A percentile compares a stretch with the other conserved stretches of the same genome.
phyloP scores from a whole-genome alignment of 2,113 vertebrate species.

The Oryzias curvinotus region DNA sequence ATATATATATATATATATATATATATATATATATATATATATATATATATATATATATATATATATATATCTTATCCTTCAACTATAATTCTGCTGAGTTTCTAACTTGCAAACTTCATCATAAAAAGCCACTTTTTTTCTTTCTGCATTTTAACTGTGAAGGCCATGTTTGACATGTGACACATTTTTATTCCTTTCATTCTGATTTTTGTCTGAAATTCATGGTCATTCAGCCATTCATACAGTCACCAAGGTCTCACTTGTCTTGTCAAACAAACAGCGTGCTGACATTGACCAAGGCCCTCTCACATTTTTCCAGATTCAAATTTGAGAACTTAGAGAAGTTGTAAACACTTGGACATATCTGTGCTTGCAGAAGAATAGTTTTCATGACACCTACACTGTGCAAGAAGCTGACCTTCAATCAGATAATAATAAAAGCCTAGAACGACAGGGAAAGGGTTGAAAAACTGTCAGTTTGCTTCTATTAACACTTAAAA shows the following conservation, averaged over 20 bases:
- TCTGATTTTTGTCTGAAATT: neutral
- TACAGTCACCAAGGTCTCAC: constrained; percentile 26
- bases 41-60: no score
- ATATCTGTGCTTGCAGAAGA: constrained; percentile 39
- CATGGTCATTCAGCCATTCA: constrained; percentile 22
- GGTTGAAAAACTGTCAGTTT: constrained; percentile 3
- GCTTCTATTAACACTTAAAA: no score
- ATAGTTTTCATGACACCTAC: constrained; percentile 3
- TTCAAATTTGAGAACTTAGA: constrained; percentile 20
- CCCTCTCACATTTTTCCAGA: constrained; percentile 2
- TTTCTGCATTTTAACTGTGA: neutral
- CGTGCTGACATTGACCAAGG: constrained; percentile 34
- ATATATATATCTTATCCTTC: no score
- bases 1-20: no score
- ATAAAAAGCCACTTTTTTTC: neutral
- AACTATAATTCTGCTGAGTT: no score
- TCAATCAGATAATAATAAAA: constrained; percentile 29
- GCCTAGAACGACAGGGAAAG: constrained; percentile 1
- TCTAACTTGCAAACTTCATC: no score
- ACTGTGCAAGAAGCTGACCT: constrained; percentile 25
- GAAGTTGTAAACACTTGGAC: constrained; percentile 5
- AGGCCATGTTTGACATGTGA: constrained; percentile 4
- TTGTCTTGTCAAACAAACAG: constrained; percentile 20
- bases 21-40: no score
- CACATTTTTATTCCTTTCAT: constrained; percentile 3